phyloP scores from a whole-genome alignment of 2,113 vertebrate genomes.

The Pseudorectes ferrugineus region DNA sequence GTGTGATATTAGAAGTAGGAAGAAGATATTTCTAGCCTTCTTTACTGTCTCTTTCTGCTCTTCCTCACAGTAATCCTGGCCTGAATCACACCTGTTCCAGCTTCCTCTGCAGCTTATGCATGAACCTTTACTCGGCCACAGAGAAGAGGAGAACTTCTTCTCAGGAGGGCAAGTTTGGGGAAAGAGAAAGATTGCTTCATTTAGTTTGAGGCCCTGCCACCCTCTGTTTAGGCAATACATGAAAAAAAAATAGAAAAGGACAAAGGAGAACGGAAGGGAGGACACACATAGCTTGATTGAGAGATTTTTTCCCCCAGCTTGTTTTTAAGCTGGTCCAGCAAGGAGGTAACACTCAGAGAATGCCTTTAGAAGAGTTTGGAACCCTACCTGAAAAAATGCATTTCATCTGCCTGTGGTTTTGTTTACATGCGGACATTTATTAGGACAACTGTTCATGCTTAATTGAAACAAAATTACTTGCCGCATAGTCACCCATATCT shows the following conservation, averaged over 20 bases:
- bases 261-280: neutral
- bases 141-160: conserved; percentile 54
- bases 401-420: neutral
- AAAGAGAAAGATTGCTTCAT: neutral
- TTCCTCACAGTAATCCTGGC: conserved; percentile 76
- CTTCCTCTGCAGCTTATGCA: conserved; percentile 84
- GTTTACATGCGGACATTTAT: neutral
- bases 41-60: neutral
- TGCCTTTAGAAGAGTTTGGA: neutral
- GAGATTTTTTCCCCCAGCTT: neutral
- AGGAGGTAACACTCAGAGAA: neutral
- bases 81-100: conserved; percentile 86
- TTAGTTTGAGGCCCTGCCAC: neutral
- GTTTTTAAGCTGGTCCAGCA: neutral
- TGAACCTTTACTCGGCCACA: conserved; percentile 75
- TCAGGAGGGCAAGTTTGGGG: conserved; percentile 71
- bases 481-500: neutral
- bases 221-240: neutral
- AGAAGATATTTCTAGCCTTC: neutral
- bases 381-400: neutral
- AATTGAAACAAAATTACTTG: neutral
- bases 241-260: neutral
- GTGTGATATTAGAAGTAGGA: neutral
- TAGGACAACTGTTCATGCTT: neutral
- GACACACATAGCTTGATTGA: neutral